These are phyloP conservation scores for Helogale parvula DNA, from an alignment of 2,113 vertebrate genomes.

Conservation along the genomic window DNA sequence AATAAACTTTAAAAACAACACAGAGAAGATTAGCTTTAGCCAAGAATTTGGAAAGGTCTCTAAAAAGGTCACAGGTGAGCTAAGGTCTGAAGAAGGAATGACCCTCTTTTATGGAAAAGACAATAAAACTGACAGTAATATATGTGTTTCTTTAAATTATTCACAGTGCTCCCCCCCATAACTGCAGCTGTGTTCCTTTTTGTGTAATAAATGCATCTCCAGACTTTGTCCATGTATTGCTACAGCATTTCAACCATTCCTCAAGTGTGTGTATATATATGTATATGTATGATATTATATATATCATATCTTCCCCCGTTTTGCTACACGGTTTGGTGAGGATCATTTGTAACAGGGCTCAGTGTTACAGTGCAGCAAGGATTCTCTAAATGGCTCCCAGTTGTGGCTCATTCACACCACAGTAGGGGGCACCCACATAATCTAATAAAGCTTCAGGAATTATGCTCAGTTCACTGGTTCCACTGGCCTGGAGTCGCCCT, in stretches of 20 bases:
- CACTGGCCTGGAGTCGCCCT: background rate
- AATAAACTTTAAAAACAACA: background rate
- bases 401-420: background rate
- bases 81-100: background rate
- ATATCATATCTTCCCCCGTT: background rate
- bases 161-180: background rate
- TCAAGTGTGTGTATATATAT: background rate
- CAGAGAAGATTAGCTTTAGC: background rate
- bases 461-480: background rate
- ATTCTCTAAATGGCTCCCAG: background rate
- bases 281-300: background rate
- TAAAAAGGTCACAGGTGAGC: background rate
- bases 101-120: background rate
- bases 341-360: background rate
- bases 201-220: background rate
- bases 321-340: background rate
- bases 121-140: background rate
- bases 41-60: background rate
- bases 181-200: background rate
- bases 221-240: background rate
- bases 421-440: background rate
- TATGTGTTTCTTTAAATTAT: background rate
- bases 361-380: background rate
- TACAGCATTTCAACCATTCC: background rate
- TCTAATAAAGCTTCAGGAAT: background rate